A percentile compares a stretch with the other conserved stretches of the same genome.
Evolutionary conservation across 2,888 invertebrate genomes (phyloP).

Genomic region (Neoitamus cyanurus): DNA sequence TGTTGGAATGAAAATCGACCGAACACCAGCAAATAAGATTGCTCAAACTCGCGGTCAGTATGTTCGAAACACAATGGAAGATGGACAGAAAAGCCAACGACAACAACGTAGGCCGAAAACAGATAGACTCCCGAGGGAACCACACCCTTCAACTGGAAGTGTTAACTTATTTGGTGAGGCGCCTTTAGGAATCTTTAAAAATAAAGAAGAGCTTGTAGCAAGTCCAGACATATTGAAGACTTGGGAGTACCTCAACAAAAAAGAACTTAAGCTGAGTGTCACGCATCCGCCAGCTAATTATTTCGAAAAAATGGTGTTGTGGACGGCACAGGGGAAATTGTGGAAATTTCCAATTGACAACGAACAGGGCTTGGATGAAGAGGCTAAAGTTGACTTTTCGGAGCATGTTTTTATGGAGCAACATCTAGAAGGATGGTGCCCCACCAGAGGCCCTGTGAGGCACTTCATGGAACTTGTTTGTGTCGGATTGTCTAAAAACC

Average conservation of each 20-base stretch:
- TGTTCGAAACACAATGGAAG: conserved; percentile 62
- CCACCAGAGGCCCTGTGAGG: conserved; percentile 87
- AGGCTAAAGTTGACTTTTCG: conserved; percentile 82
- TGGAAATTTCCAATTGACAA: conserved; percentile 99
- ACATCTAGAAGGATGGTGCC: conserved; percentile 90
- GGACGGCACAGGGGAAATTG: conserved; percentile 94
- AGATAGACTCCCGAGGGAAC: not conserved
- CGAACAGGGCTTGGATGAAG: conserved; percentile 84
- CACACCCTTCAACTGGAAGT: conserved; percentile 61
- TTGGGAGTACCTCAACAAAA: conserved; percentile 76
- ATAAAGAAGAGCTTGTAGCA: conserved; percentile 54
- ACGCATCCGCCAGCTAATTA: conserved; percentile 85
- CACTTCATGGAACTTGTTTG: conserved; percentile 98
- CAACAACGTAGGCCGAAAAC: not conserved
- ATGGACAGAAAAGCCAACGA: not conserved
- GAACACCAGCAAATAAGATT: conserved; percentile 62
- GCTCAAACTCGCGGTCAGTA: conserved; percentile 61
- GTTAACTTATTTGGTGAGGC: conserved; percentile 74
- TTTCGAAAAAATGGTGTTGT: conserved; percentile 91
- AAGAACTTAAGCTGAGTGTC: conserved; percentile 75
- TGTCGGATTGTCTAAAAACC: conserved; percentile 93
- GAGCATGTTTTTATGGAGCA: conserved; percentile 95
- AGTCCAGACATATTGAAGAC: conserved; percentile 68
- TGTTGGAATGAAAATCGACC: conserved; percentile 82
- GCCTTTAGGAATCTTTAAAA: conserved; percentile 74